These are phyloP conservation scores for Thripadectes ignobilis DNA, from an alignment of 2,797 vertebrate genomes.

Conservation along the genomic window DNA sequence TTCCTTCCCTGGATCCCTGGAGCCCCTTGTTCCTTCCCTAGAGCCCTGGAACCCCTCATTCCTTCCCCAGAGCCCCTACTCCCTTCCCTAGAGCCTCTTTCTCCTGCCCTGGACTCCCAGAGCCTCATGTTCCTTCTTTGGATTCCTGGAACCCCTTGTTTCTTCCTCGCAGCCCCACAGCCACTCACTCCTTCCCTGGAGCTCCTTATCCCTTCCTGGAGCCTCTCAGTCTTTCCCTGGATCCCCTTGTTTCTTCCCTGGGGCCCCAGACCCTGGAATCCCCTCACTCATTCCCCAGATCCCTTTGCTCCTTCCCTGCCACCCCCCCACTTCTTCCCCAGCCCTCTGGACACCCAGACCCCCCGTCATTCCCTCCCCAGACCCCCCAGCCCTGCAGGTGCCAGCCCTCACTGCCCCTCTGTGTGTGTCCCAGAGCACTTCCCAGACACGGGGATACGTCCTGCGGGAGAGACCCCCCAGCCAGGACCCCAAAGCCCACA, in stretches of 20 bases:
- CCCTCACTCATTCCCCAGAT: background rate
- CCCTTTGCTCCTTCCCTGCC: background rate
- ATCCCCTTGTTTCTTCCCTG: background rate
- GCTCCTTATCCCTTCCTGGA: background rate
- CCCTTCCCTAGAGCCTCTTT: too few relatives aligned
- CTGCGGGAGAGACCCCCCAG: conserved; percentile 64
- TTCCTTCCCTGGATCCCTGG: too few relatives aligned
- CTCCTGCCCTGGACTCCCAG: too few relatives aligned
- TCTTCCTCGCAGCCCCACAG: too few relatives aligned
- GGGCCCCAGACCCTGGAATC: background rate
- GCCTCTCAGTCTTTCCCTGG: background rate
- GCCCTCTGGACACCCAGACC: background rate
- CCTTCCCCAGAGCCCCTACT: too few relatives aligned
- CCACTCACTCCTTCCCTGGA: background rate
- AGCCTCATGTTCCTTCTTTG: too few relatives aligned
- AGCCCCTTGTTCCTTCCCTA: too few relatives aligned
- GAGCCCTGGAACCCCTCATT: too few relatives aligned
- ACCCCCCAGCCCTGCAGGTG: background rate
- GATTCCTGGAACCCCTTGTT: too few relatives aligned
- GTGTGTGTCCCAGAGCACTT: conserved; percentile 35
- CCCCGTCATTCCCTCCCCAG: background rate
- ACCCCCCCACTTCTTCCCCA: background rate
- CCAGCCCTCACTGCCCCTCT: background rate
- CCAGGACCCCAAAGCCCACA: background rate
- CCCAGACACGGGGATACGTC: conserved; percentile 31